Evolutionary conservation across 2,113 vertebrate genomes (phyloP).

Genomic region (Chinchilla lanigera): DNA sequence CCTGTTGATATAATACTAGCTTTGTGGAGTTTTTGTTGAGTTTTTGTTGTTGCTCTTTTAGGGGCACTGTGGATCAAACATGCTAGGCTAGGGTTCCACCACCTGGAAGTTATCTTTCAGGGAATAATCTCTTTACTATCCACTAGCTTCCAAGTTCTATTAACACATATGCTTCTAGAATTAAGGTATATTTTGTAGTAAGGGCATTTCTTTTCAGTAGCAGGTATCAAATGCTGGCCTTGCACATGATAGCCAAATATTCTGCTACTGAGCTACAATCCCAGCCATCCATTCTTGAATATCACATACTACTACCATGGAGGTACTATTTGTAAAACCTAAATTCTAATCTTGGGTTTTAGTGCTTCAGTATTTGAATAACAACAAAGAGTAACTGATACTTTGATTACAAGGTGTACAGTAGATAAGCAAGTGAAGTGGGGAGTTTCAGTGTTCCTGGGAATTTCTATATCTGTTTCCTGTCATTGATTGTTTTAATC

Average conservation of each 20-base stretch:
- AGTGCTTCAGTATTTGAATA: background rate
- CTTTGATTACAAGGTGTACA: conserved; percentile 35
- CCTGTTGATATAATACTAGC: conserved; percentile 10
- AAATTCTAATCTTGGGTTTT: conserved; percentile 57
- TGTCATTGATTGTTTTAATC: conserved; percentile 70
- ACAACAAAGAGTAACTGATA: conserved; percentile 57
- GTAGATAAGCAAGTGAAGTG: conserved; percentile 55
- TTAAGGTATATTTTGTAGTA: conserved; percentile 38
- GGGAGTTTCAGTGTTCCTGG: conserved; percentile 60
- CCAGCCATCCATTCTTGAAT: conserved; percentile 42
- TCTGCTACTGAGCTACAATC: background rate
- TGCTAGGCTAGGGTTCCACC: background rate
- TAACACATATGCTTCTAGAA: conserved; percentile 19
- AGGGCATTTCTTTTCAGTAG: background rate
- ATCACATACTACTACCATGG: background rate
- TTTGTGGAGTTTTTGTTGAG: background rate
- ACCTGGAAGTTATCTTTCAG: conserved; percentile 39
- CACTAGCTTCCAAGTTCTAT: conserved; percentile 46
- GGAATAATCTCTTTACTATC: conserved; percentile 58
- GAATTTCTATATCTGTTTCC: conserved; percentile 71
- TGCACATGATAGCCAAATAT: background rate
- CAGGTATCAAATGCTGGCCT: background rate
- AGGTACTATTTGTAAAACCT: conserved; percentile 2
- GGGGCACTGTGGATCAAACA: background rate
- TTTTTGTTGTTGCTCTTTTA: background rate